phyloP scores from a whole-genome alignment of 2,888 invertebrate species.

The Epicampocera succincta region DNA sequence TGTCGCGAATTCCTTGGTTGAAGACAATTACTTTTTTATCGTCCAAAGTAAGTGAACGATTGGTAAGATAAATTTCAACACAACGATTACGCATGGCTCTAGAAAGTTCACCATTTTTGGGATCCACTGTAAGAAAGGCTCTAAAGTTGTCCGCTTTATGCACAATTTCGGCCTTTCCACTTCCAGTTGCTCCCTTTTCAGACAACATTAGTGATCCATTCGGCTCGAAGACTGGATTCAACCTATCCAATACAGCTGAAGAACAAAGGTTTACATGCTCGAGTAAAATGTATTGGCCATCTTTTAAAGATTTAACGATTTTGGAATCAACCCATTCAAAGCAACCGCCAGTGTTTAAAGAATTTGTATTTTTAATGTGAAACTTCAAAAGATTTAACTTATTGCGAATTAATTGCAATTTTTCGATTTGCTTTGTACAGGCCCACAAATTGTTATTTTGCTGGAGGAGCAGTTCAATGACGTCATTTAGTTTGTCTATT shows the following conservation, averaged over 20 bases:
- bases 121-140: constrained; percentile 96
- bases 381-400: constrained; percentile 72
- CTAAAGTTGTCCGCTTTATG: constrained; percentile 95
- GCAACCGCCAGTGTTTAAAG: constrained; percentile 91
- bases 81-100: constrained; percentile 99
- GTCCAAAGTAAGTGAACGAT: constrained; percentile 75
- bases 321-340: constrained; percentile 97
- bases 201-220: constrained; percentile 93
- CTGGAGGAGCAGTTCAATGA: constrained; percentile 73
- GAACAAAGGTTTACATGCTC: constrained; percentile 98
- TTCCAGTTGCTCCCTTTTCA: constrained; percentile 93
- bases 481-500: constrained; percentile 72
- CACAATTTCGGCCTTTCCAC: constrained; percentile 85
- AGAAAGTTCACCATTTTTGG: constrained; percentile 97
- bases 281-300: constrained; percentile 92
- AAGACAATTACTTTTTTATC: constrained; percentile 84
- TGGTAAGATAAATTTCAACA: constrained; percentile 87
- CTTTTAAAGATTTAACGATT: constrained; percentile 91
- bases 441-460: constrained; percentile 6
- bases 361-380: constrained; percentile 82
- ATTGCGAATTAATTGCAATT: constrained; percentile 56
- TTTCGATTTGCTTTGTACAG: constrained; percentile 8
- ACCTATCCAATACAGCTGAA: constrained; percentile 96
- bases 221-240: constrained; percentile 97
- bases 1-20: constrained; percentile 82